Percentiles rank a stretch among this genome's conserved stretches.
Conservation (phyloP, 2,113 vertebrate species). For the Bubalus kerabau region DNA sequence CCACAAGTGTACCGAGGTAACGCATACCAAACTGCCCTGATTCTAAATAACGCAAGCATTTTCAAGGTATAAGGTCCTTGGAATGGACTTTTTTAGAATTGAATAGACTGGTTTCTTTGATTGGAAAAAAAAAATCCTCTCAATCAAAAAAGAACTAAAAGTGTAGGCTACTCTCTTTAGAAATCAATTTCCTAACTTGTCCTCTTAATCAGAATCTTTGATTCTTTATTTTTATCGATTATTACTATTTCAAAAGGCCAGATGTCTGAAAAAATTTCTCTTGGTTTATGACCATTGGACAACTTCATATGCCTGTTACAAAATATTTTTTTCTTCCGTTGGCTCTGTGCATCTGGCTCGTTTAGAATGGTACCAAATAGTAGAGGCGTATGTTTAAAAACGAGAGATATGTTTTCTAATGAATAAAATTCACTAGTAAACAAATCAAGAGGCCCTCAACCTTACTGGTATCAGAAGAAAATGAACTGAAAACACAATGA, state of each 20-base stretch:
- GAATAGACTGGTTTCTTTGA: not conserved
- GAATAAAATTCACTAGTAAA: not conserved
- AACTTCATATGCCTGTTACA: not conserved
- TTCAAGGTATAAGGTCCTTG: not conserved
- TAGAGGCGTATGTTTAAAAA: not conserved
- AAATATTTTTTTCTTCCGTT: not conserved
- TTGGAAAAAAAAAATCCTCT: not conserved
- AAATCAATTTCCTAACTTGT: constrained; percentile 26
- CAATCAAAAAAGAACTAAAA: not conserved
- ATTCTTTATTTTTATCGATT: not conserved
- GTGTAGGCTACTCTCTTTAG: not conserved
- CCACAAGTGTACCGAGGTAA: not conserved
- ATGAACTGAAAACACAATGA: not conserved
- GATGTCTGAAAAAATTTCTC: not conserved
- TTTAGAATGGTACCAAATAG: not conserved
- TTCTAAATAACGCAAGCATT: not conserved
- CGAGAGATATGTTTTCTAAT: not conserved
- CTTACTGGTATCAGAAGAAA: not conserved
- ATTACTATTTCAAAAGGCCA: not conserved
- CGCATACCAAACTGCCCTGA: too few species aligned
- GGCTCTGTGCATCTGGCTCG: not conserved
- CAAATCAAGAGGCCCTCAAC: not conserved
- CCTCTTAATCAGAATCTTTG: not conserved
- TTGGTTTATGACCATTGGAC: not conserved
- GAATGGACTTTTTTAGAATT: not conserved